Evolutionary conservation across 92 coral and sea anemone species (phyloP), one percentile per base, ranked within the genome.

Genomic region (Bergia sp.): DNA sequence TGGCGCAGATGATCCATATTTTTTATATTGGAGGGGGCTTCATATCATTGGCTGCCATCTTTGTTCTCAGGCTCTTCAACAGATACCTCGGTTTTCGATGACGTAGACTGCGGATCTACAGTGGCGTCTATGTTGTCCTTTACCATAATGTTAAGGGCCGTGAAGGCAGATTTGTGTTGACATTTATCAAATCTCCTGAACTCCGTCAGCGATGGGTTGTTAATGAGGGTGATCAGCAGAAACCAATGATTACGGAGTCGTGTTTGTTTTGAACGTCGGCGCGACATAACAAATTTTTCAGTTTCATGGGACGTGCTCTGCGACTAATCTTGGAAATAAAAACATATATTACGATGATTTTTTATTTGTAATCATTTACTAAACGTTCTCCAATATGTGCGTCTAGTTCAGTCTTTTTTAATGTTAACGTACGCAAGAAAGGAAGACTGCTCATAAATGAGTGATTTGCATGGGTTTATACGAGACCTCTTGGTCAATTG

Each of bases 221-320:
- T 94, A 37, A 85, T 79, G 5, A 93, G 92, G 7, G 97, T 94
- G 20, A 79, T 9, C 6, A 88, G 49, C 18, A 94, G 82, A 49
- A 82, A 81, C 98, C 98, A 96, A 45, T 96, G 96, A 58, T 91
- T 94, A 29, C 92, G 93, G 7, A 90, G 80, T 82, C 80, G 69
- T 50, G 58, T 86, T 38, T 73, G 40, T 21, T 43, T 71, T 45
- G 8, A 23, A 29, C 45, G 18, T 53, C 61, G 64, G 20, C 13
- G 66, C 18, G 58, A 13, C 78, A 71, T 12, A 9, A 43, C 4
- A 43, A 16, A 15, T 7, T 75, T 50, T 75, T 75, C 79, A 40
- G 7, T 16, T 40, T 20, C 18, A 39, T 23, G 40, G 50, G 61
- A 39, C 58, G 4, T 23, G 42, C 7, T 78, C 37, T 11, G 15